Evolutionary conservation across 2,888 invertebrate genomes (phyloP).

Genomic region (Anthrax anthrax): DNA sequence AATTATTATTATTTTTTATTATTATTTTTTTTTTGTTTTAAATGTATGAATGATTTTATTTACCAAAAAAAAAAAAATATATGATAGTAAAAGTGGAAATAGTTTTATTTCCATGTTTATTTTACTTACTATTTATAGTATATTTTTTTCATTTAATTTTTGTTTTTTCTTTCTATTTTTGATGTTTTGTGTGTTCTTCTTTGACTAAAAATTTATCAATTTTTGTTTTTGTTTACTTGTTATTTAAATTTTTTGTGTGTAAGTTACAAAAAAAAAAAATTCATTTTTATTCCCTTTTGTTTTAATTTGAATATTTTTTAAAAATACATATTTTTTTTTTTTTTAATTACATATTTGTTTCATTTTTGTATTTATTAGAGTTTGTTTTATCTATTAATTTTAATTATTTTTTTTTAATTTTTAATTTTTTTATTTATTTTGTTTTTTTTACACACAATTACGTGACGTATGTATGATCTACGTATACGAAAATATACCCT

Average conservation of each 20-base stretch:
- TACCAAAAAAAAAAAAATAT: too few relatives aligned
- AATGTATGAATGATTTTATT: too few relatives aligned
- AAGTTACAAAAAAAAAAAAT: too few relatives aligned
- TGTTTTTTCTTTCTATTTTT: too few relatives aligned
- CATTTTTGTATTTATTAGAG: background rate
- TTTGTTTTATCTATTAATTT: conserved; percentile 3
- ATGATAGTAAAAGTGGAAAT: too few relatives aligned
- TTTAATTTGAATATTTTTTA: conserved; percentile 3
- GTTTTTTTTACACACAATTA: conserved; percentile 8
- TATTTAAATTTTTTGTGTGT: background rate
- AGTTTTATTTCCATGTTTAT: too few relatives aligned
- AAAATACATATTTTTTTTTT: conserved; percentile 8
- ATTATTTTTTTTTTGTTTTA: too few relatives aligned
- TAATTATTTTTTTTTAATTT: conserved; percentile 2
- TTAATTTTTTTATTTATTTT: conserved; percentile 9
- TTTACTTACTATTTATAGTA: too few relatives aligned
- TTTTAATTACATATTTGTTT: background rate
- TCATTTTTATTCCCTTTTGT: too few relatives aligned
- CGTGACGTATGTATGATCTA: conserved; percentile 12
- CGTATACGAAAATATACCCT: conserved; percentile 16
- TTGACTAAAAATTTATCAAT: conserved; percentile 11
- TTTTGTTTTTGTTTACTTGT: conserved; percentile 3
- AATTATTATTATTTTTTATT: too few relatives aligned
- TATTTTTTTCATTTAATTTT: too few relatives aligned
- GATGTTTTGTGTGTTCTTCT: too few relatives aligned